Base-by-base conservation (phyloP, 2,888 invertebrate species). In the Isoperla grammatica region DNA sequence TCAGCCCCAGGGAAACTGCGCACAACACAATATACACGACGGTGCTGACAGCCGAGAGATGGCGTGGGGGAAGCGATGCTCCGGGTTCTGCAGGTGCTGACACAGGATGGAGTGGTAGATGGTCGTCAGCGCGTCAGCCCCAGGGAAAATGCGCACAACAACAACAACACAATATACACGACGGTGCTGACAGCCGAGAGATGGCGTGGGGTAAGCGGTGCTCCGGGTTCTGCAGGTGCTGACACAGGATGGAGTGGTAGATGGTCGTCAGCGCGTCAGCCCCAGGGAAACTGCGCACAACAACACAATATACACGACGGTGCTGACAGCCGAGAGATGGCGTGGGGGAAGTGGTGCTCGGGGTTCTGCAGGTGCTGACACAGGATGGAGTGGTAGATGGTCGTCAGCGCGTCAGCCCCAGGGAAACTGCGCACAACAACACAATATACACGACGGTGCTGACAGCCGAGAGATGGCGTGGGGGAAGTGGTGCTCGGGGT, bases 41-140 rank as follows among this genome's bases (percentile, higher is more conserved):
- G n/a, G n/a, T n/a, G 69, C 67, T 50, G 85, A 80, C 67, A 88
- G 78, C 71, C 87, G 86, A 53, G 81, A 80, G 13, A 94, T 82
- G 58, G 78, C 76, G 1, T 81, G 80, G 57, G 81, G 81, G 67
- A 94, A 94, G 72, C 90, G 86, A 69, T 90, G 83, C 70, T 92
- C 88, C 0, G 88, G 80, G 75, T 91, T 92, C 0, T 81, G 78
- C 65, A 95, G 81, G 75, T 95, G 95, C 71, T 94, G 93, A 55
- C 84, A 82, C 69, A 97, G 77, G 69, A 97, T 95, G 1, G 89
- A 87, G 64, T 87, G 85, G 73, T 95, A 97, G 71, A 97, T 97
- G 39, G 85, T 87, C 60, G 85, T 86, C 61, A 96, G 78, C 0
- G 95, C 89, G 53, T 97, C 95, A 8, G 75, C 71, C 65, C 88